Percentiles rank a stretch among this genome's conserved stretches.
phyloP scores from a whole-genome alignment of 1,140 invertebrate genomes.

The Gonatopus flavifemur region DNA sequence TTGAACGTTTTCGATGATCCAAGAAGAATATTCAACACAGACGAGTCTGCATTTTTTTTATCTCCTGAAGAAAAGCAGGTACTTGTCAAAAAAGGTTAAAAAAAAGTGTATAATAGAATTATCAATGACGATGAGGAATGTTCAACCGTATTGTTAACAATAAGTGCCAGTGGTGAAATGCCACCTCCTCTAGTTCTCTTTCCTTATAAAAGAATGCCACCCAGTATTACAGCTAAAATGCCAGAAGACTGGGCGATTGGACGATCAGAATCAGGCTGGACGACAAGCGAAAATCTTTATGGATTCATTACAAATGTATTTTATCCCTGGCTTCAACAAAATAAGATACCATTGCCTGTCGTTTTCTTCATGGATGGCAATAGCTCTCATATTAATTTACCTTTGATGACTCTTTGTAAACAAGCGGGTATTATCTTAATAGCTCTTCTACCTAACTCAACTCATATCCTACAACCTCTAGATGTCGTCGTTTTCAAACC shows the following conservation, averaged over 20 bases:
- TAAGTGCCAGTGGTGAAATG: background rate
- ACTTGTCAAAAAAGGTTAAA: background rate
- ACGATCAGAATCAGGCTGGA: background rate
- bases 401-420: conserved; percentile 27
- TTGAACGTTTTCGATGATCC: too few species aligned
- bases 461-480: conserved; percentile 39
- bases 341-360: background rate
- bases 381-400: conserved; percentile 33
- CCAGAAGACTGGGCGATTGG: background rate
- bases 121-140: background rate
- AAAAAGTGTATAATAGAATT: background rate
- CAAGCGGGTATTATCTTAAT: conserved; percentile 32
- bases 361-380: conserved; percentile 36
- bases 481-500: conserved; percentile 41
- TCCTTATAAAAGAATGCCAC: background rate
- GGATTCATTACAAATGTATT: background rate
- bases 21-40: background rate
- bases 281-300: background rate
- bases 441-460: conserved; percentile 40
- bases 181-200: background rate
- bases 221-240: background rate
- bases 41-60: background rate
- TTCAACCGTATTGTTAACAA: background rate
- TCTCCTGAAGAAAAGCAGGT: background rate
- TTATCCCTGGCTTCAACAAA: background rate